Base-by-base conservation (phyloP, 2,113 vertebrate species). In the Sardina pilchardus region DNA sequence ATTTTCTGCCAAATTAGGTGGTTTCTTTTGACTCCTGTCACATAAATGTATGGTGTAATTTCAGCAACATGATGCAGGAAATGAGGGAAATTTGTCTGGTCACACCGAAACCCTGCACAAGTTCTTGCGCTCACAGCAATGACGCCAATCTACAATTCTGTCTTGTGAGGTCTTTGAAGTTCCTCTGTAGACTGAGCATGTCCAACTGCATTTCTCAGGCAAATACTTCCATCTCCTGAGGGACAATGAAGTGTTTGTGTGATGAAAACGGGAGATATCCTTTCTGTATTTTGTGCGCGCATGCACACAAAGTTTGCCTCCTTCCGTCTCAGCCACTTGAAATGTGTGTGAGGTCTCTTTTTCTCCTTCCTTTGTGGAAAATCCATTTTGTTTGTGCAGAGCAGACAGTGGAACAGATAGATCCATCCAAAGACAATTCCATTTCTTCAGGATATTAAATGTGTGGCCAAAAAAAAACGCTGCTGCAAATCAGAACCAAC, bases 401-500 rank as follows among this genome's bases (percentile, higher is more conserved):
- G 42, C 53, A 84, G 81, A 36, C 59, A 83, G 47, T 88, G 30
- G 86, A 85, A 89, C 48, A 82, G 78, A 21, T 75, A 59, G 53
- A 86, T 84, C 86, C 56, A 24, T 47, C 82, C 67, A 43, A 48
- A 85, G 48, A 86, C 81, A 26, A 48, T 50, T 87, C 83, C 81
- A 81, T 89, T 84, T 82, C 84, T 82, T 88, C 87, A 91, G 93
- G 93, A 94, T 92, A 93, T 93, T 89, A 93, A 92, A 92, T 80
- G 10, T 36, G 14, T 14, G 16, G 71, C 34, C 30, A 12, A 78
- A 78, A 36, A 78, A 34, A 71, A 19, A n/a, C 59, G 26, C 63
- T 71, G 63, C 26, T 30, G 30, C 63, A 71, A 71, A 71, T 71
- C 9, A 63, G n/a, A 63, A 63, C 24, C 26, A 71, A 71, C 1